Evolutionary conservation across 2,113 vertebrate species (phyloP).

Genomic region (Ophiodon elongatus): DNA sequence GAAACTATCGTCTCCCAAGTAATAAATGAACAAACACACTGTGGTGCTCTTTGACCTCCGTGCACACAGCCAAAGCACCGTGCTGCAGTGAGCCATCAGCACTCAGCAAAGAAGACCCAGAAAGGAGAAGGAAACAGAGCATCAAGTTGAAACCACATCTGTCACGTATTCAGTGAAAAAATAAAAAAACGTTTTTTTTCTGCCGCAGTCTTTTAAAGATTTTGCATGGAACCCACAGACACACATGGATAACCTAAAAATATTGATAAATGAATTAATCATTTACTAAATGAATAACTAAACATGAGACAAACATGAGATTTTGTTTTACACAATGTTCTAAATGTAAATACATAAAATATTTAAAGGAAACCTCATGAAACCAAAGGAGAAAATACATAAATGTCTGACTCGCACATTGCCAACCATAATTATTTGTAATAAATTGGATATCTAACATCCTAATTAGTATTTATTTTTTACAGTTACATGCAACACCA

Average conservation of each 20-base stretch:
- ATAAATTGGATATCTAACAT: background rate
- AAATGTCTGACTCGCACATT: background rate
- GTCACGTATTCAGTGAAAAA: background rate
- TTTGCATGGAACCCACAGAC: background rate
- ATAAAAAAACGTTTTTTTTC: background rate
- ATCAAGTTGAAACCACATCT: constrained; percentile 21
- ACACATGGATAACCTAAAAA: background rate
- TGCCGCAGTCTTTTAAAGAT: background rate
- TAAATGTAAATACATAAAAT: background rate
- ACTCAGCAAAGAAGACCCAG: constrained; percentile 39
- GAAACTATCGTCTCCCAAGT: constrained; percentile 36
- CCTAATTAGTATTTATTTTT: background rate
- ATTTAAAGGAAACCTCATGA: background rate
- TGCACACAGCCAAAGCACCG: constrained; percentile 6
- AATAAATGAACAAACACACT: constrained; percentile 46
- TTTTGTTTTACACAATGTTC: background rate
- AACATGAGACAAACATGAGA: background rate
- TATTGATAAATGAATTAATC: background rate
- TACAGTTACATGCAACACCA: background rate
- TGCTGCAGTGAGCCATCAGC: constrained; percentile 40
- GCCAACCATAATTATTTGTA: background rate
- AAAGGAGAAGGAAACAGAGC: constrained; percentile 9
- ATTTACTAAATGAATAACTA: background rate
- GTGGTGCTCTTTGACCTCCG: constrained; percentile 49
- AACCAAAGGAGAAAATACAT: background rate